Evolutionary conservation across 2,113 vertebrate genomes (phyloP).

Genomic region (Numida meleagris): DNA sequence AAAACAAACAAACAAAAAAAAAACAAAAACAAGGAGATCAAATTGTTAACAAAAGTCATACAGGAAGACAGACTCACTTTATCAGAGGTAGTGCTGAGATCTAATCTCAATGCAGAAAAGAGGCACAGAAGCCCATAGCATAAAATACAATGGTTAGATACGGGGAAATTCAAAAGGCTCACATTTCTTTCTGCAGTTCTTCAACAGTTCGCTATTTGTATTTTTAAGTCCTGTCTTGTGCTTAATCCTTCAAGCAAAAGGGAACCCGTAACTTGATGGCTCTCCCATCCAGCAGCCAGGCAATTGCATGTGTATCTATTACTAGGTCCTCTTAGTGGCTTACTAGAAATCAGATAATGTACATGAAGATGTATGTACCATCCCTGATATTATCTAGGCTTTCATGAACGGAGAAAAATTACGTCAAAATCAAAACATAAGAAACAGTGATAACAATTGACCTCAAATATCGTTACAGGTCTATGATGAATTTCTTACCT

Average conservation of each 20-base stretch:
- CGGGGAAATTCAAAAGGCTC: background rate
- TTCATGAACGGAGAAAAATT: background rate
- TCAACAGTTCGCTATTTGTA: background rate
- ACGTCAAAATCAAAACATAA: background rate
- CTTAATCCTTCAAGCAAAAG: background rate
- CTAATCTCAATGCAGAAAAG: background rate
- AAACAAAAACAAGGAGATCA: background rate
- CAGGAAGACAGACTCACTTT: background rate
- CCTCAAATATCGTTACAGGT: constrained; percentile 25
- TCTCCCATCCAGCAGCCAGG: background rate
- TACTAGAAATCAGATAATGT: background rate
- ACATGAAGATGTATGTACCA: background rate
- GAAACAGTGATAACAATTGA: constrained; percentile 46
- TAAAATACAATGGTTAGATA: background rate
- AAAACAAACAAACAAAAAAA: background rate
- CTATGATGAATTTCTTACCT: constrained; percentile 82
- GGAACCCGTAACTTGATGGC: background rate
- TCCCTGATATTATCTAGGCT: background rate
- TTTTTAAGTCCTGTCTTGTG: background rate
- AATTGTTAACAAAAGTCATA: background rate
- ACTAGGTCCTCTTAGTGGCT: background rate
- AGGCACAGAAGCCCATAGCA: background rate
- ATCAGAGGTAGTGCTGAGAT: background rate
- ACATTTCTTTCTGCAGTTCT: background rate
- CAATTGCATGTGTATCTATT: background rate